Percentiles rank a stretch among this genome's conserved stretches.
These are phyloP conservation scores for Clostera curtula DNA, from an alignment of 2,888 invertebrate species.

Conservation along the genomic window DNA sequence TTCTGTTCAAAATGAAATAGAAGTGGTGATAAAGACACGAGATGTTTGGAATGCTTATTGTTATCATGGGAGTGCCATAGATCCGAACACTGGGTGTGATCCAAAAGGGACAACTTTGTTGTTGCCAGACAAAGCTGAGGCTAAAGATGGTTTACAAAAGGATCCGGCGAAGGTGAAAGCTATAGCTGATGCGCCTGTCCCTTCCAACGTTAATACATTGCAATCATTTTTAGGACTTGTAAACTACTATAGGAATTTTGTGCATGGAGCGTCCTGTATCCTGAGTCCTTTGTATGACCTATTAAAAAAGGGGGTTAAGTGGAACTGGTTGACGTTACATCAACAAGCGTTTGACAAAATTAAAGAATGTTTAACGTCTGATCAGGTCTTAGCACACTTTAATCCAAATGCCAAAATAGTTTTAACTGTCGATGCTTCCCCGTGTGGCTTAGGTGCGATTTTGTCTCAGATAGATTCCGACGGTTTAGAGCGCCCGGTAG, in stretches of 20 bases:
- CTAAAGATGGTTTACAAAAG: conserved; percentile 8
- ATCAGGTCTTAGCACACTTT: conserved; percentile 17
- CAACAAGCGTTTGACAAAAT: conserved; percentile 11
- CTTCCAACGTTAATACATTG: conserved; percentile 6
- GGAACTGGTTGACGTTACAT: conserved; percentile 6
- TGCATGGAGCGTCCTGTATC: conserved; percentile 9
- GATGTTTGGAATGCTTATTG: too few relatives aligned
- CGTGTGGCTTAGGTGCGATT: conserved; percentile 16
- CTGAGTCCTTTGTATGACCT: conserved; percentile 12
- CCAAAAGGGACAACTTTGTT: too few relatives aligned
- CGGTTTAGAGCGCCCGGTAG: conserved; percentile 12
- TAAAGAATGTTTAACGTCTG: conserved; percentile 13
- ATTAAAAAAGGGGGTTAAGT: conserved; percentile 10
- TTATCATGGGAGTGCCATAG: too few relatives aligned
- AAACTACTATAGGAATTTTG: conserved; percentile 15
- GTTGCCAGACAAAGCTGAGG: too few relatives aligned
- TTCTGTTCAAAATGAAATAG: too few relatives aligned
- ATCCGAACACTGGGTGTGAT: too few relatives aligned
- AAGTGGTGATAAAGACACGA: too few relatives aligned
- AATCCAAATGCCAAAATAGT: conserved; percentile 14
- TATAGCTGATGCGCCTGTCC: conserved; percentile 3
- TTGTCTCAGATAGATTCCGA: too few relatives aligned
- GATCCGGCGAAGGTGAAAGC: conserved; percentile 9
- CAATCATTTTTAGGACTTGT: conserved; percentile 16
- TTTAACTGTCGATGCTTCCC: conserved; percentile 20